A percentile compares a stretch with the other conserved stretches of the same genome.
phyloP scores from a whole-genome alignment of 1,140 invertebrate species.

The Heliothis virescens region DNA sequence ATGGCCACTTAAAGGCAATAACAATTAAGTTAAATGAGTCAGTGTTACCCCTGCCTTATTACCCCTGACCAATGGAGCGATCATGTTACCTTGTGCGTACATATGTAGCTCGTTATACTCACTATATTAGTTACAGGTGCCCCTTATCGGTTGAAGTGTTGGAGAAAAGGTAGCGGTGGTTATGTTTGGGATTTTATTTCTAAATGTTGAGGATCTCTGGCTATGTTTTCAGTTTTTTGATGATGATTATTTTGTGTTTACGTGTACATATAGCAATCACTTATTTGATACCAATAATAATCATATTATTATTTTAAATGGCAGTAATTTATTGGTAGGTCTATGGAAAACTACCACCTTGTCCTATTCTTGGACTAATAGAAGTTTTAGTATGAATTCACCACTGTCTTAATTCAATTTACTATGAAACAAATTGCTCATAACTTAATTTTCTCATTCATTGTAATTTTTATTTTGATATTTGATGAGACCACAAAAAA shows the following conservation, averaged over 20 bases:
- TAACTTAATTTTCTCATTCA: neutral
- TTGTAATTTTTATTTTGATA: slow-evolving; percentile 3
- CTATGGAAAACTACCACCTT: too few species aligned
- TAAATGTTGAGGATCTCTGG: too few species aligned
- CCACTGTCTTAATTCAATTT: too few species aligned
- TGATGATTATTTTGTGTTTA: too few species aligned
- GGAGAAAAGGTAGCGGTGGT: neutral
- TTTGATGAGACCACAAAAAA: slow-evolving; percentile 5
- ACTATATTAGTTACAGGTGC: neutral
- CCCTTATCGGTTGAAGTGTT: neutral
- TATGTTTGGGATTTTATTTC: neutral
- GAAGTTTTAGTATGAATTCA: too few species aligned
- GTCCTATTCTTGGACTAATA: too few species aligned
- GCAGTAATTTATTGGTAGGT: too few species aligned
- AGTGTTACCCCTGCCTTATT: slow-evolving; percentile 12
- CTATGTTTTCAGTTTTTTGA: neutral
- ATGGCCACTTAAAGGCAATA: slow-evolving; percentile 26
- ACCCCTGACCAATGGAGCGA: slow-evolving; percentile 31
- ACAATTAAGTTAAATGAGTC: slow-evolving; percentile 45
- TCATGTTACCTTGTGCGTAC: slow-evolving; percentile 39
- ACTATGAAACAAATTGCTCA: too few species aligned
- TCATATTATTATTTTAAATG: too few species aligned
- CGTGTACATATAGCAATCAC: too few species aligned
- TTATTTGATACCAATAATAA: too few species aligned
- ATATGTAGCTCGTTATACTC: slow-evolving; percentile 11